A percentile compares a stretch with the other conserved stretches of the same genome.
These are phyloP conservation scores for Eupithecia insigniata DNA, from an alignment of 2,888 invertebrate species.

Conservation along the genomic window DNA sequence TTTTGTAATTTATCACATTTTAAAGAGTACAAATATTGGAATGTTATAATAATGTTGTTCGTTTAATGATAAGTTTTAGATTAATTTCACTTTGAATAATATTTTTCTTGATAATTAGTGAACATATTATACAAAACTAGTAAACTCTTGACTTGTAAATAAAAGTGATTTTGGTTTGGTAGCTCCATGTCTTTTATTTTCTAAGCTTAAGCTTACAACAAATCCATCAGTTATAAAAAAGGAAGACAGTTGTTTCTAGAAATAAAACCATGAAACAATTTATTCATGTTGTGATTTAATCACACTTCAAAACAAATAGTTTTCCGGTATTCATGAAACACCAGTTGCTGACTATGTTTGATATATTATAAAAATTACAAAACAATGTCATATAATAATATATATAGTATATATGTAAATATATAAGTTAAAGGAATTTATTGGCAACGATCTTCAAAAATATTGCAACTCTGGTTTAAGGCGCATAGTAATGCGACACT, in stretches of 20 bases:
- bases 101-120: conserved; percentile 79
- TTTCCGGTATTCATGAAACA: conserved; percentile 54
- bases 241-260: conserved; percentile 12
- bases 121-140: conserved; percentile 78
- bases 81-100: conserved; percentile 78
- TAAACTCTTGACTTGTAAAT: conserved; percentile 78
- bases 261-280: conserved; percentile 53
- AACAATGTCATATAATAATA: conserved; percentile 43
- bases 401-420: too few relatives aligned
- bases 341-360: conserved; percentile 42
- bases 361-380: conserved; percentile 49
- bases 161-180: conserved; percentile 84
- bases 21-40: conserved; percentile 83
- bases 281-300: conserved; percentile 77
- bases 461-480: neutral
- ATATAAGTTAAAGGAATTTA: conserved; percentile 21
- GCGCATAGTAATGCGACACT: too few relatives aligned
- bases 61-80: conserved; percentile 80
- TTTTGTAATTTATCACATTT: conserved; percentile 84
- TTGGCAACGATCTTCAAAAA: conserved; percentile 14
- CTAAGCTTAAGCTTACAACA: neutral
- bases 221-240: neutral
- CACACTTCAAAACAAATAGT: conserved; percentile 71
- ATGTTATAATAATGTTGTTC: conserved; percentile 84
- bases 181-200: conserved; percentile 45